Conservation (phyloP, 2,888 invertebrate species). For the Morinoia aosen region DNA sequence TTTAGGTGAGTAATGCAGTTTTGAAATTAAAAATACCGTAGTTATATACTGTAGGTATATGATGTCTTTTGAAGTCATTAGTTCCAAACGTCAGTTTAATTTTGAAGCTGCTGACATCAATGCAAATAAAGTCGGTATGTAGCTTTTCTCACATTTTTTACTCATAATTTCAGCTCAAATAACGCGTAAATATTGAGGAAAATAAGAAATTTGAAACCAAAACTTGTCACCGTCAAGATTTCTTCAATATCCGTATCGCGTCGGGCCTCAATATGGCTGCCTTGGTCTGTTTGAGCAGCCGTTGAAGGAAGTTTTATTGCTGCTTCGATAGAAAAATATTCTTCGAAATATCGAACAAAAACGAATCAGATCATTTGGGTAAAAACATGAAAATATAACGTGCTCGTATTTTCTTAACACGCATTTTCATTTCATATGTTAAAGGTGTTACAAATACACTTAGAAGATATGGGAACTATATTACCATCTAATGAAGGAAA, state of each 20-base stretch:
- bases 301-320: conserved; percentile 1
- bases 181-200: too few relatives aligned
- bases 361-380: background rate
- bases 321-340: background rate
- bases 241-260: background rate
- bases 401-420: background rate
- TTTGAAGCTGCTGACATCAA: background rate
- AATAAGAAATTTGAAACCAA: background rate
- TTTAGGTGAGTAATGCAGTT: too few relatives aligned
- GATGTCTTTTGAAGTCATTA: background rate
- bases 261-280: background rate
- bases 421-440: background rate
- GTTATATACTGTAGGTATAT: too few relatives aligned
- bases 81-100: background rate
- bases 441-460: background rate
- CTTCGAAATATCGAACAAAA: background rate
- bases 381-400: background rate
- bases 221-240: background rate
- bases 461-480: background rate
- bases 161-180: background rate
- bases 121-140: background rate
- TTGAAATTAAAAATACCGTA: too few relatives aligned
- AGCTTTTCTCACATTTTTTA: background rate
- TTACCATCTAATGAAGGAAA: background rate
- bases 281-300: background rate